Evolutionary conservation across 92 coral and sea anemone species (phyloP).

Genomic region (Umimayanthus chanpuru): DNA sequence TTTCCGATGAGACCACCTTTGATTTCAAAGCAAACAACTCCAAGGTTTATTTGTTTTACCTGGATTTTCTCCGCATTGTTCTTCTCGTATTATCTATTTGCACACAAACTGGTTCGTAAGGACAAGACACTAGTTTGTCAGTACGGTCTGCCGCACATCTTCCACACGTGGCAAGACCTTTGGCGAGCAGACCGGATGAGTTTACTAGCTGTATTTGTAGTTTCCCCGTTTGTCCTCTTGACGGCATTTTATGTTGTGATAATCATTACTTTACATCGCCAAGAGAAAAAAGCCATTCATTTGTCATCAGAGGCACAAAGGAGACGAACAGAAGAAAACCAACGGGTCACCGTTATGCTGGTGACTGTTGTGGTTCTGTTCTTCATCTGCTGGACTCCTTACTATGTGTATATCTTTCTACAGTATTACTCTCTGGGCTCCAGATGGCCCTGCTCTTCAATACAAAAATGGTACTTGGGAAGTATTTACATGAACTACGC

Average conservation of each 20-base stretch:
- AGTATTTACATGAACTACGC: too few species aligned
- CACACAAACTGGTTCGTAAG: not conserved
- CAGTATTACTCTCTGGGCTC: too few species aligned
- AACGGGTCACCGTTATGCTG: too few species aligned
- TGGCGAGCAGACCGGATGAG: not conserved
- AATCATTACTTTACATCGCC: not conserved
- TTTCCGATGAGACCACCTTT: not conserved
- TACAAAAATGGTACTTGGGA: too few species aligned
- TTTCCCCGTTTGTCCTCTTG: not conserved
- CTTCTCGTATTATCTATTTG: not conserved
- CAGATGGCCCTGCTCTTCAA: too few species aligned
- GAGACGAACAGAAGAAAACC: not conserved
- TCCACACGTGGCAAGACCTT: not conserved
- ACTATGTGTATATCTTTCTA: too few species aligned
- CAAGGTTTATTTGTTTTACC: not conserved
- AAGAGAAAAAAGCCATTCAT: not conserved
- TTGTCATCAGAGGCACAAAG: not conserved
- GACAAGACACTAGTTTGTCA: not conserved
- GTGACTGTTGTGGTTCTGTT: too few species aligned
- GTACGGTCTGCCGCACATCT: not conserved
- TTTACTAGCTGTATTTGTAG: not conserved
- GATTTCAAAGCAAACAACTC: not conserved
- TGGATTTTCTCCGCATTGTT: not conserved
- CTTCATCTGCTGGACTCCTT: too few species aligned
- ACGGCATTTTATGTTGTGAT: not conserved